Evolutionary conservation across 2,797 vertebrate species (phyloP).

Genomic region (Poeciliopsis gracilis): DNA sequence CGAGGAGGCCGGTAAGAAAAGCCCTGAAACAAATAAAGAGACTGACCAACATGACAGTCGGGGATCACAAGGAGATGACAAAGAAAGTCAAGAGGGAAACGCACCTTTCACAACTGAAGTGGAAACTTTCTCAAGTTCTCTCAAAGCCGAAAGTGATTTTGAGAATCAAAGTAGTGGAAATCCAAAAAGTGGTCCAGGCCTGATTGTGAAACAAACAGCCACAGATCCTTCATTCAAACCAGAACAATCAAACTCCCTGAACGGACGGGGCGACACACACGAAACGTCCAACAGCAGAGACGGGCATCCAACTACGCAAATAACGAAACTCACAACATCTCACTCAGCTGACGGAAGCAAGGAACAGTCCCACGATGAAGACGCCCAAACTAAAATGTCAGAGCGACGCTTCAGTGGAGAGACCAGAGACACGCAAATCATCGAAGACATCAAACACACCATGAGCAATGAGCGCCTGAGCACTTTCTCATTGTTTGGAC

Average conservation of each 20-base stretch:
- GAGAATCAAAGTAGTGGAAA: conserved; percentile 39
- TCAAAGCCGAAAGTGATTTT: conserved; percentile 18
- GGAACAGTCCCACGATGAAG: conserved; percentile 23
- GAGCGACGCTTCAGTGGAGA: conserved; percentile 28
- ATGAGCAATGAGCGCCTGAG: conserved; percentile 65
- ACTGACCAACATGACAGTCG: conserved; percentile 22
- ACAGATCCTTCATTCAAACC: conserved; percentile 15
- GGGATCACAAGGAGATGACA: conserved; percentile 17
- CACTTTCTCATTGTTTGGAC: conserved; percentile 65
- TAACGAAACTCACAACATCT: conserved; percentile 45
- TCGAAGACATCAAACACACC: conserved; percentile 56
- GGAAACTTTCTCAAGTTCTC: conserved; percentile 42
- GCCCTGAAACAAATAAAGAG: conserved; percentile 6
- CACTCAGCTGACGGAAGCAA: conserved; percentile 58
- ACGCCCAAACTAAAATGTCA: conserved; percentile 21
- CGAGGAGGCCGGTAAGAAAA: conserved; percentile 31
- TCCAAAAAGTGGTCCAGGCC: not conserved
- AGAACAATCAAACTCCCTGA: conserved; percentile 17
- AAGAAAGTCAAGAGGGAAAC: conserved; percentile 15
- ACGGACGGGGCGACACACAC: not conserved
- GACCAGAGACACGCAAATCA: conserved; percentile 34
- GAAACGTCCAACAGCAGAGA: conserved; percentile 12
- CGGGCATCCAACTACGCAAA: conserved; percentile 52
- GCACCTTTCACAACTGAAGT: conserved; percentile 42
- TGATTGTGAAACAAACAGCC: conserved; percentile 15